These are phyloP conservation scores for Tinea semifulvella DNA, from an alignment of 2,888 invertebrate species.

Conservation along the genomic window DNA sequence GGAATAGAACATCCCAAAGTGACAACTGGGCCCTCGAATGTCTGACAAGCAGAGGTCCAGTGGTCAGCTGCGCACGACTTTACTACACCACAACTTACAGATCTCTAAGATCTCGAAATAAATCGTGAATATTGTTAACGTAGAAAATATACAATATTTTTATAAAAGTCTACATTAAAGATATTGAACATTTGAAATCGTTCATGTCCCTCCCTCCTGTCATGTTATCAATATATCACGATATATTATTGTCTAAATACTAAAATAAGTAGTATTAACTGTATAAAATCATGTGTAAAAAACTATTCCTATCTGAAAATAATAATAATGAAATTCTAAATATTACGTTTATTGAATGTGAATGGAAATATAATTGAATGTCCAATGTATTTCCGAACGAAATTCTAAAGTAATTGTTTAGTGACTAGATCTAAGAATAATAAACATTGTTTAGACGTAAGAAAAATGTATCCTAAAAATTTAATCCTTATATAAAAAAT, in stretches of 20 bases:
- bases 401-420: constrained; percentile 59
- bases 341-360: background rate
- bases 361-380: constrained; percentile 24
- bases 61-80: constrained; percentile 59
- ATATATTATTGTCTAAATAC: too few species aligned
- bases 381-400: constrained; percentile 50
- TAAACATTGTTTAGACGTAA: constrained; percentile 23
- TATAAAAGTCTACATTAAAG: too few species aligned
- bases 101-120: too few species aligned
- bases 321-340: constrained; percentile 1
- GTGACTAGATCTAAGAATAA: constrained; percentile 41
- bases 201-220: too few species aligned
- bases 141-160: too few species aligned
- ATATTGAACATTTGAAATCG: too few species aligned
- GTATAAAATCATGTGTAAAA: background rate
- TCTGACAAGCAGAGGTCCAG: constrained; percentile 60
- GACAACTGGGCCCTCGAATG: constrained; percentile 46
- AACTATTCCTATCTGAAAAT: background rate
- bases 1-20: constrained; percentile 28
- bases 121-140: too few species aligned
- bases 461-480: background rate
- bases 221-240: too few species aligned
- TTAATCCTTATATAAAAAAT: too few species aligned
- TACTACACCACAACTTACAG: too few species aligned
- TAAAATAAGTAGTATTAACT: background rate